phyloP scores from a whole-genome alignment of 2,113 vertebrate species.

The Sinocyclocheilus maitianheensis region DNA sequence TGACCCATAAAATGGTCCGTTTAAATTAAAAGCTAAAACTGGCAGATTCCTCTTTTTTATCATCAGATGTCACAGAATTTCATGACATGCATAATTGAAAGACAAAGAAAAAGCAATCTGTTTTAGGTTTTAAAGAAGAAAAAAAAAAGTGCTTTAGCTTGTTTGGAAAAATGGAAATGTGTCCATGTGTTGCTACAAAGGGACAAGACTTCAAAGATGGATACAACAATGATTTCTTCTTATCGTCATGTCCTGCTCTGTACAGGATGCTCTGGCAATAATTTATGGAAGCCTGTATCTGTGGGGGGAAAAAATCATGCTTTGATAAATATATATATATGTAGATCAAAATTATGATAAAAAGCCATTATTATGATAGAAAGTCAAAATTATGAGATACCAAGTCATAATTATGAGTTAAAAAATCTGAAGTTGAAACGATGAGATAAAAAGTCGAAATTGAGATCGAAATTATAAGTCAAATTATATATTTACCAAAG shows the following conservation, averaged over 20 bases:
- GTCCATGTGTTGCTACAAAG: background rate
- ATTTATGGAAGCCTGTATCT: no score
- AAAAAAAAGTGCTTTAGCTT: background rate
- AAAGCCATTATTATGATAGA: no score
- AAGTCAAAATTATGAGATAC: no score
- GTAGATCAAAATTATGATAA: no score
- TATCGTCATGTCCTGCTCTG: background rate
- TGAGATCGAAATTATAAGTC: no score
- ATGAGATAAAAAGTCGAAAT: no score
- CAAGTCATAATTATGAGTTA: no score
- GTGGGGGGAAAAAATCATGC: no score
- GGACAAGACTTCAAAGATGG: background rate
- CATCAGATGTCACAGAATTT: background rate
- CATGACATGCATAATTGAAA: constrained; percentile 1
- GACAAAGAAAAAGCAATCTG: background rate
- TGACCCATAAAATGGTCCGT: background rate
- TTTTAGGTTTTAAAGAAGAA: background rate
- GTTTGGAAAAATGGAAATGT: background rate
- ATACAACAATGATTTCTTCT: background rate
- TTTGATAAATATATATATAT: no score
- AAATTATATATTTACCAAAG: no score
- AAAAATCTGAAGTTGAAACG: no score
- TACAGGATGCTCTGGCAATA: no score
- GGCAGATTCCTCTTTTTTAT: background rate
- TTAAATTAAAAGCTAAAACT: background rate